Evolutionary conservation across 2,113 vertebrate species (phyloP), one percentile per base, ranked within the genome.

Genomic region (Spilogale gracilis): DNA sequence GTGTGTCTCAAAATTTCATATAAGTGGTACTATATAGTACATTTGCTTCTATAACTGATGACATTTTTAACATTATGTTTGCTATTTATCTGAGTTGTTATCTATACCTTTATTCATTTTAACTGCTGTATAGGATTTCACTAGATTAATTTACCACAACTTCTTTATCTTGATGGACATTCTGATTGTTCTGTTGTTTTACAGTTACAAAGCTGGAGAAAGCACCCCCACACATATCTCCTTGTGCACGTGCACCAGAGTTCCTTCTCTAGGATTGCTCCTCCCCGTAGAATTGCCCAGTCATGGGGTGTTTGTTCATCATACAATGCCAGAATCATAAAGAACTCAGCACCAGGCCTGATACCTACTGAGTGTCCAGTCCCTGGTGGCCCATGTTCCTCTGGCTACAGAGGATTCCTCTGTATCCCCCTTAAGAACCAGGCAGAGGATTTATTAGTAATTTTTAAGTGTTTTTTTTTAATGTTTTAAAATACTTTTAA

Each of bases 21-120:
- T 61, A 86, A 83, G 79, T 45, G 23, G 50, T 54, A 89, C 84
- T 79, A 79, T 54, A 61, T 18, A 27, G 82, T 63, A 58, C 14
- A 52, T 90, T 83, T 69, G 14, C 60, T 89, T 96, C 63, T 81
- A 91, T 23, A 80, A 58, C 79, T 48, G 20, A 48, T 84, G 14
- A 30, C 9, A 56, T 14, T 95, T 94, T 79, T 58, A 89, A 88
- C 18, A 6, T 92, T 58, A 32, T 16, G 7, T 65, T 76, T 85
- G 78, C 71, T 92, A 97, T 69, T 94, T 94, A 69, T 27, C 86
- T 69, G 12, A 93, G 79, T 73, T 78, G 38, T 92, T 74, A 32
- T 43, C 48, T 50, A 9, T 81, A 85, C 87, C 79, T 83, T 86
- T 45, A 95, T 92, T 73, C 65, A 50, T 86, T 94, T 95, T 80